Evolutionary conservation across 2,888 invertebrate species (phyloP), one percentile per base, ranked within the genome.

Genomic region (Ochropleura plecta): DNA sequence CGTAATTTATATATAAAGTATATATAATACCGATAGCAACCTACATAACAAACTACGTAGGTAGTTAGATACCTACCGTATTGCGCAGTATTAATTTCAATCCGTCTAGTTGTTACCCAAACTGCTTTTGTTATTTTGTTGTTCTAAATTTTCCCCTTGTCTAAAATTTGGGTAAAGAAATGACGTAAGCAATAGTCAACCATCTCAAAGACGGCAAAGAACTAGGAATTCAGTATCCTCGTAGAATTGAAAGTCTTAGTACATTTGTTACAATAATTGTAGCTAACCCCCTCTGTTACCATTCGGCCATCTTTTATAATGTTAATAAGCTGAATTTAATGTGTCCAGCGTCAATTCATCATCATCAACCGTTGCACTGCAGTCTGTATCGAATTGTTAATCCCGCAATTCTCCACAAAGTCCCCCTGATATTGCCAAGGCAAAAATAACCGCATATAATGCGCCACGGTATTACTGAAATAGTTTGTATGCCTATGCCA

Each of bases 61-160:
- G 44, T 62, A 49, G 42, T 44, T 64, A 65, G 14, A 12, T 57
- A 65, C 40, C 6, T 66, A 51, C 55, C 8, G 18, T 78, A 66
- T 57, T 72, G 55, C 79, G 66, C 71, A 78, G 66, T 51, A n/a
- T n/a, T n/a, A 46, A 55, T 55, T 63, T 51, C n/a, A 79, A 79
- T 63, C 49, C 18, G 62, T 57, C 16, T 59, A 9, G 42, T 49
- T 70, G 64, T 65, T 70, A 64, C 40, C 57, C 57, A 20, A 70
- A 55, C 57, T 40, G 20, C 46, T 51, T 63, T 69, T 57, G 51
- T 75, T 59, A 59, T 69, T 59, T 49, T 69, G n/a, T 42, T 76
- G 48, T 62, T 53, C n/a, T 16, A 20, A 51, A 70, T 18, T 48
- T 51, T 18, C 51, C 75, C 42, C 42, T 18, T 42, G 40, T 18